Evolutionary conservation across 2,888 invertebrate species (phyloP), one percentile per base, ranked within the genome.

Genomic region (Cheilosia grossa): DNA sequence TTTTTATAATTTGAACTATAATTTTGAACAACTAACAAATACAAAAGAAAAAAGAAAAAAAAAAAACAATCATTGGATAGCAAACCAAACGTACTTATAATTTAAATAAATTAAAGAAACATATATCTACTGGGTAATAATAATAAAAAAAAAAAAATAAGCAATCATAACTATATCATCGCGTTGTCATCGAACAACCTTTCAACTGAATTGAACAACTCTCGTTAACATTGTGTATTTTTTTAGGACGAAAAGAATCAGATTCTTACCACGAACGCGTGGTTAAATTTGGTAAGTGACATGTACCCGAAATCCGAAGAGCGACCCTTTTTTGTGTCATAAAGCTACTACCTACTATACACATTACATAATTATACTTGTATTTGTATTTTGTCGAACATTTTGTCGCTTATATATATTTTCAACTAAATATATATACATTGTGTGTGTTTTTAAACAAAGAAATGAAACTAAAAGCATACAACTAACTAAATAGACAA

Each of bases 191-290:
- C 70, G 54, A 74, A 69, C 59, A 69, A 63, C 33, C 63, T 87
- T 81, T 51, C 42, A 69, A 54, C 15, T 72, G 30, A 69, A 63
- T 82, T 86, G 75, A 87, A 86, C 59, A 67, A 69, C 77, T 73
- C 78, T 73, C 74, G 83, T 85, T 79, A 86, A 80, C 59, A 87
- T 70, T 87, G 79, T 87, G 74, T 86, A 86, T 91, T 94, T 93
- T 94, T 95, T 93, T 95, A 99, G 98, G 98, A 99, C 94, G 99
- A 99, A 95, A 99, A 98, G 95, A 98, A 98, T 94, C 98, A 98
- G 95, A 98, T 98, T 94, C 96, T 98, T 94, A 97, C 98, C 92
- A 98, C 98, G 93, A 98, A 98, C 94, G 97, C 98, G 93, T 98
- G 98, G 98, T 95, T 98, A 92, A 97, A 98, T 94, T 95, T 98